Conservation (phyloP, 2,888 invertebrate genomes). For the Arenicola marina region DNA sequence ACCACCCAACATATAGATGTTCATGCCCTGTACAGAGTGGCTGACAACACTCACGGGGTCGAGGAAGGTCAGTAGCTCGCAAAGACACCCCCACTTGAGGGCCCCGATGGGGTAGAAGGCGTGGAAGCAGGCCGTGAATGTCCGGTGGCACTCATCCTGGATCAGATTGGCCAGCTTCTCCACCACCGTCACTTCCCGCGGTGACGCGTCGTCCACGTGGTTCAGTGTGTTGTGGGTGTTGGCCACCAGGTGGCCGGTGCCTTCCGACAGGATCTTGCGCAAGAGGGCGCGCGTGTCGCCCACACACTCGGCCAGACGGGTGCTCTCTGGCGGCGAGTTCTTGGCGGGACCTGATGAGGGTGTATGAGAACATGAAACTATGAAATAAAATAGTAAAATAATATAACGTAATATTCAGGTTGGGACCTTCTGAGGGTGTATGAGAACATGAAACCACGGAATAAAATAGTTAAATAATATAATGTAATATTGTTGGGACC, state of each 20-base stretch:
- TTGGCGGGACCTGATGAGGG: conserved; percentile 48
- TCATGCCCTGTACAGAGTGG: no score
- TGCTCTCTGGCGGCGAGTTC: conserved; percentile 68
- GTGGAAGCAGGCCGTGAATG: conserved; percentile 90
- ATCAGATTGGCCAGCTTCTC: conserved; percentile 25
- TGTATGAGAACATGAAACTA: no score
- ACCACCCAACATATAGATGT: no score
- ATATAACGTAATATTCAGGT: no score
- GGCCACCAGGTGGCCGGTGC: conserved; percentile 19
- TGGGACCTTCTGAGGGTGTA: no score
- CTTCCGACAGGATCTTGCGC: conserved; percentile 80
- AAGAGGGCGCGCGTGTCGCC: conserved; percentile 82
- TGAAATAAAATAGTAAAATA: no score
- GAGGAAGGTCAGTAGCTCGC: conserved; percentile 66
- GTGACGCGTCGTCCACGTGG: conserved; percentile 1
- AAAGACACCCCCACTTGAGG: conserved; percentile 89
- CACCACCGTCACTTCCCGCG: conserved; percentile 35
- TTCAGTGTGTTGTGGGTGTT: neutral
- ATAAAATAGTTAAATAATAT: no score
- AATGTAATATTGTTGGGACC: no score
- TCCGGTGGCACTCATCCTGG: conserved; percentile 68
- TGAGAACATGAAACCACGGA: no score
- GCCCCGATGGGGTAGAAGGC: conserved; percentile 94
- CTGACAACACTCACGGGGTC: conserved; percentile 50
- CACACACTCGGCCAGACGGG: conserved; percentile 81